Conservation (phyloP, 2,888 invertebrate genomes). For the Biston betularia region DNA sequence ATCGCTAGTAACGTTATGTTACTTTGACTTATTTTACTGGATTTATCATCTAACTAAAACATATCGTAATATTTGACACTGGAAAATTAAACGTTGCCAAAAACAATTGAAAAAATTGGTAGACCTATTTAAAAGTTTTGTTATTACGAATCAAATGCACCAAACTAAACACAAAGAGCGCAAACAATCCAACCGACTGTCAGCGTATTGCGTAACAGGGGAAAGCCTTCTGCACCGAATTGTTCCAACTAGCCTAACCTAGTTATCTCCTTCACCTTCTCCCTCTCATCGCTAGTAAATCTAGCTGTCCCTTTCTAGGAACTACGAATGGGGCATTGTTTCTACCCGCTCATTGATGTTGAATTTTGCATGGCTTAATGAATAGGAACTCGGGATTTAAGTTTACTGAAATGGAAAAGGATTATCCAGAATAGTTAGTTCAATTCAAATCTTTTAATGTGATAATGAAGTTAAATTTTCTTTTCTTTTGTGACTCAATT, state of each 20-base stretch:
- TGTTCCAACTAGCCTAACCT: conserved; percentile 23
- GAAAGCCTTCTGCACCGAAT: conserved; percentile 9
- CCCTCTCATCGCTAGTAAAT: conserved; percentile 1
- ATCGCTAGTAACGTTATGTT: too few species aligned
- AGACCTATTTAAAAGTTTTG: too few species aligned
- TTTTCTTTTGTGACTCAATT: neutral
- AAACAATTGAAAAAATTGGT: too few species aligned
- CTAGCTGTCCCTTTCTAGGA: conserved; percentile 9
- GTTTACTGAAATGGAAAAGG: conserved; percentile 3
- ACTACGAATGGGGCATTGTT: conserved; percentile 15
- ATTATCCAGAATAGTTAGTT: conserved; percentile 6
- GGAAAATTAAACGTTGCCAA: too few species aligned
- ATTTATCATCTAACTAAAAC: too few species aligned
- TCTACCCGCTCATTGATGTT: conserved; percentile 9
- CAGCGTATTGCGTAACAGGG: conserved; percentile 18
- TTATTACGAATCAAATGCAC: neutral
- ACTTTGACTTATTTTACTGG: too few species aligned
- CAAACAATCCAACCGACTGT: neutral
- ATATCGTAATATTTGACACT: too few species aligned
- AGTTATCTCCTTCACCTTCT: conserved; percentile 14
- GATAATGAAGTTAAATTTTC: neutral
- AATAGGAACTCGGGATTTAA: conserved; percentile 10
- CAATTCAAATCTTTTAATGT: neutral
- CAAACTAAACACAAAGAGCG: neutral
- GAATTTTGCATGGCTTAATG: conserved; percentile 16